phyloP scores from a whole-genome alignment of 2,797 vertebrate genomes.

The Peromyscus nudipes region DNA sequence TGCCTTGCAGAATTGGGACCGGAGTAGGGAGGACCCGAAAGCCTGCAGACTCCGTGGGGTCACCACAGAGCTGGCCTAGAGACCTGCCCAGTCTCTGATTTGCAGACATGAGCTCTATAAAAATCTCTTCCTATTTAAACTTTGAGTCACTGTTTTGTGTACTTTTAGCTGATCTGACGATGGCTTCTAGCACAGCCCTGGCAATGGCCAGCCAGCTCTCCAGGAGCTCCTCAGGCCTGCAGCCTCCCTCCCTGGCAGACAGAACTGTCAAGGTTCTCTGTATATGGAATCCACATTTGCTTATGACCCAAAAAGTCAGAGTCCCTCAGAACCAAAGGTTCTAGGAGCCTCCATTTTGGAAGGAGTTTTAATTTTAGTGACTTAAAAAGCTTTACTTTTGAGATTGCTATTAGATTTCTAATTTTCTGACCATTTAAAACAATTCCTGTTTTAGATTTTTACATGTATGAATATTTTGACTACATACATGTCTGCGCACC shows the following conservation, averaged over 20 bases:
- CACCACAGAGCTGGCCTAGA: neutral
- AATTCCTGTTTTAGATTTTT: slow-evolving; percentile 8
- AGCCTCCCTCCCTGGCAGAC: neutral
- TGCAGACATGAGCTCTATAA: neutral
- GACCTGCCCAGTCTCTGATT: neutral
- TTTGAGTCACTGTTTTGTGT: neutral
- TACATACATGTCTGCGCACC: neutral
- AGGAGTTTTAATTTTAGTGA: neutral
- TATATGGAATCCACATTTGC: neutral
- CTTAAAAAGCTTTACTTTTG: neutral
- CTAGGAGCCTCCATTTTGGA: neutral
- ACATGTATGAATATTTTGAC: neutral
- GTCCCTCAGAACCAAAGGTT: neutral
- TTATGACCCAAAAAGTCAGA: neutral
- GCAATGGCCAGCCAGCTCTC: too few species aligned
- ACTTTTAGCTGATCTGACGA: neutral
- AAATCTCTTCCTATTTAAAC: neutral
- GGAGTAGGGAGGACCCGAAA: too few species aligned
- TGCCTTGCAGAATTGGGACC: neutral
- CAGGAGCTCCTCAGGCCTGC: neutral
- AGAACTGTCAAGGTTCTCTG: neutral
- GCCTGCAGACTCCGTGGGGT: neutral
- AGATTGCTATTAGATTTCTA: slow-evolving; percentile 8
- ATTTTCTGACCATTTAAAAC: neutral
- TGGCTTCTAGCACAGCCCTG: neutral